These are phyloP conservation scores for Diaphora mendica DNA, from an alignment of 2,888 invertebrate genomes.

Conservation along the genomic window DNA sequence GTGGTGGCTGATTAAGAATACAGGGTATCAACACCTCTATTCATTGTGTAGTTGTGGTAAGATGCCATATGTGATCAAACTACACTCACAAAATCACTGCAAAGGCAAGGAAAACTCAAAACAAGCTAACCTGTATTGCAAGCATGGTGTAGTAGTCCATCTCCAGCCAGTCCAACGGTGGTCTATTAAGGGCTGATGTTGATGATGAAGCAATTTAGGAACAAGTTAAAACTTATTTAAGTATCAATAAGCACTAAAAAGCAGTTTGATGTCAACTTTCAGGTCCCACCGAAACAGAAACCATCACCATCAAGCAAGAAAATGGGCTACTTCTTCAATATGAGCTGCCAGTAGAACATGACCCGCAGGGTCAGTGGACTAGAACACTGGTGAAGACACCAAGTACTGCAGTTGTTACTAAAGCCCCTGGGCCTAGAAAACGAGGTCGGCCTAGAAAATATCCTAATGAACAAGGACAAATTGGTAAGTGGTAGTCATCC, in stretches of 20 bases:
- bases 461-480: conserved; percentile 81
- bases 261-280: conserved; percentile 21
- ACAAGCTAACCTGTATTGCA: no score
- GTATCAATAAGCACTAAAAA: neutral
- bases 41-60: no score
- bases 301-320: conserved; percentile 84
- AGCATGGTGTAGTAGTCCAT: no score
- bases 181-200: no score
- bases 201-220: neutral
- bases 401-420: conserved; percentile 71
- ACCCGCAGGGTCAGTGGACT: conserved; percentile 76
- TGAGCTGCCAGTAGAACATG: conserved; percentile 82
- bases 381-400: conserved; percentile 68
- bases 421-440: conserved; percentile 75
- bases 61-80: no score
- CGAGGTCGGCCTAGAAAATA: conserved; percentile 82
- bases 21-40: no score
- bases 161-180: no score
- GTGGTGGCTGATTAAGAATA: no score
- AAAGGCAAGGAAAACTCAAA: no score
- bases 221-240: neutral
- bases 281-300: conserved; percentile 72
- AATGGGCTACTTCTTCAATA: conserved; percentile 82
- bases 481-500: conserved; percentile 64
- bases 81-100: no score